Evolutionary conservation across 1,140 invertebrate genomes (phyloP).

Genomic region (Harlomillsia oculata): DNA sequence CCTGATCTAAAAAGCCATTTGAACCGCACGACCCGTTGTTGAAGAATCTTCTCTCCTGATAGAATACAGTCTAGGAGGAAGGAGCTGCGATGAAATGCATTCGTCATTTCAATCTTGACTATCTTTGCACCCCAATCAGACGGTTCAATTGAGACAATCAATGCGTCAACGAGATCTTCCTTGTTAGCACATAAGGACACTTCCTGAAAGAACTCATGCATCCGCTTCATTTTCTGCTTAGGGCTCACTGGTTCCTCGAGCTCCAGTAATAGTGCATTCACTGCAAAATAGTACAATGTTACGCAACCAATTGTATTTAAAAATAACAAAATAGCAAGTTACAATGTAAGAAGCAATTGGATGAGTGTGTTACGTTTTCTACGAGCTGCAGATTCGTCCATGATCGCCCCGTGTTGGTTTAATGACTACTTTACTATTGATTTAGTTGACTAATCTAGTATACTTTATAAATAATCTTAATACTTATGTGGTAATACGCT

Average conservation of each 20-base stretch:
- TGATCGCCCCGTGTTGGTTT: too few species aligned
- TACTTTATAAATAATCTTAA: too few species aligned
- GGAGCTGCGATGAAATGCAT: slow-evolving; percentile 1
- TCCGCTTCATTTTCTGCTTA: background rate
- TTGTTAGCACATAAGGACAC: background rate
- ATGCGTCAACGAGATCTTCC: slow-evolving; percentile 10
- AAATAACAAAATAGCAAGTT: too few species aligned
- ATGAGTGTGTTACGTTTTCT: too few species aligned
- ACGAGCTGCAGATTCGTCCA: too few species aligned
- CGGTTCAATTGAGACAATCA: slow-evolving; percentile 4
- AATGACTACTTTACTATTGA: too few species aligned
- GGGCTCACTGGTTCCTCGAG: background rate
- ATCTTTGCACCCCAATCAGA: slow-evolving; percentile 9
- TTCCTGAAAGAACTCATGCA: slow-evolving; percentile 1
- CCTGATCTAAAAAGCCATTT: slow-evolving; percentile 12
- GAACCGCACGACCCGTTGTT: slow-evolving; percentile 4
- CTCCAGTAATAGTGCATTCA: background rate
- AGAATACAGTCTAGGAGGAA: slow-evolving; percentile 8
- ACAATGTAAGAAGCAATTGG: too few species aligned
- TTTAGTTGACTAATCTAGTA: too few species aligned
- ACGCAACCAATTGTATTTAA: too few species aligned
- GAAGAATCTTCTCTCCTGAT: slow-evolving; percentile 13
- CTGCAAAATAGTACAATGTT: too few species aligned
- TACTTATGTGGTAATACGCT: too few species aligned
- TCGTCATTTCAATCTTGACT: slow-evolving; percentile 9